Base-by-base conservation (phyloP, 2,113 vertebrate genomes). In the Columba janthina region DNA sequence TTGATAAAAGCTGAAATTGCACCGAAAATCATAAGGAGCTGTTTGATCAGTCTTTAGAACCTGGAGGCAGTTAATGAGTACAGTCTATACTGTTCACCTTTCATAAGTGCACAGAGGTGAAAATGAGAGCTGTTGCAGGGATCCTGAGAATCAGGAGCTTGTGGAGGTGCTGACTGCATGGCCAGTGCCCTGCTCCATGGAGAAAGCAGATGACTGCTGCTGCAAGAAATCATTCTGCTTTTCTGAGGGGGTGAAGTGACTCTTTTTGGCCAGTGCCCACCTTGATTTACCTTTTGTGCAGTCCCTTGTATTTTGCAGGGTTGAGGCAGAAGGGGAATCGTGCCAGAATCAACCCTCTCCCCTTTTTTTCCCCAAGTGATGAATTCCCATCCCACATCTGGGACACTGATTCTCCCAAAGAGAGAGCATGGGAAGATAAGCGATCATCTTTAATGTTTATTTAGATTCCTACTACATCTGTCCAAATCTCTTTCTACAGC, bases 141-240 rank as follows among this genome's bases (percentile, higher is more conserved):
- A 90, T 77, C 21, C 48, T 81, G 57, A 82, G 53, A 50, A 25
- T 40, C 57, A 67, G 60, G 51, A 54, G 64, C 58, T 6, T 6
- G 16, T 26, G 74, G 34, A 61, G 24, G 15, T 54, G 48, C 56
- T 86, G 46, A 40, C 31, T 74, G 19, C 12, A 11, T 16, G 46
- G 46, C 20, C 3, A 5, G 36, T 46, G 38, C 17, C 50, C 56
- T 88, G 60, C 10, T 79, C 25, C 32, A 20, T 5, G 11, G 42
- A 28, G 24, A 65, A 54, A 1, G 2, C 38, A 56, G 26, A 40
- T 0, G 7, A 46, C 4, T 4, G 5, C 5, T 58, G 22, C 40
- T 60, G 17, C n/a, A 94, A 77, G 57, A 56, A 88, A 61, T 13
- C 5, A 3, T 51, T 66, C 44, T 62, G 6, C 5, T 38, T 64